A percentile compares a stretch with the other conserved stretches of the same genome.
These are phyloP conservation scores for Rattus norvegicus DNA, from an alignment of 2,113 vertebrate genomes.

Conservation along the genomic window GRCr8 NC_086032.1:87065501-87066000, in stretches of 20 bases:
- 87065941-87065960: not conserved
- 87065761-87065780: not conserved
- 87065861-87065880: not conserved
- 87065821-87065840: not conserved
- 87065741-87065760: not conserved
- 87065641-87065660: not conserved
- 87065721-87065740: not conserved
- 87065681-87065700: not conserved
- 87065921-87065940: not conserved
- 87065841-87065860: not conserved
- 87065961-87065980: not conserved
- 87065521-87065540: not conserved
- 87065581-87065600: not conserved
- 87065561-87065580: not conserved
- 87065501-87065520: not conserved
- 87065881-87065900: not conserved
- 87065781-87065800: not conserved
- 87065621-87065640: not conserved
- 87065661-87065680: not conserved
- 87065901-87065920: not conserved
- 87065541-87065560: not conserved
- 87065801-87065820: not conserved
- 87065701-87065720: not conserved
- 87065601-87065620: not conserved
- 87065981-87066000: not conserved